A percentile compares a stretch with the other conserved stretches of the same genome.
Conservation (phyloP, 1,140 invertebrate genomes). For the Scaptomyza montana region DNA sequence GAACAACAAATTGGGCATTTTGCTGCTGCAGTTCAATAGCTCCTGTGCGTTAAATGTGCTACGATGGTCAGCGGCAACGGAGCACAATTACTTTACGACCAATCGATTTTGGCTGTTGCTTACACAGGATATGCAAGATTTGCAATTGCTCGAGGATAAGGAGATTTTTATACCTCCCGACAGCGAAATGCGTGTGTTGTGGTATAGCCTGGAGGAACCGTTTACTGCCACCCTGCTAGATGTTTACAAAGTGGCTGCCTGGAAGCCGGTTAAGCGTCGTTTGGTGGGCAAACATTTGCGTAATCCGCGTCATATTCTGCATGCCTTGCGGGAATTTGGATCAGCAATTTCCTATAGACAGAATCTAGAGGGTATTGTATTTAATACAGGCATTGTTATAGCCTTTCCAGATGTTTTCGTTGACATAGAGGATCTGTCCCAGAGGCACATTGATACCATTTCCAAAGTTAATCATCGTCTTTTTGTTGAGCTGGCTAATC, state of each 20-base stretch:
- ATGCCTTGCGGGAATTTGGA: conserved; percentile 59
- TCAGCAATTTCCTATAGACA: conserved; percentile 72
- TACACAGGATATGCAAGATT: conserved; percentile 37
- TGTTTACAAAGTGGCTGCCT: conserved; percentile 69
- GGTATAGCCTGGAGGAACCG: conserved; percentile 3
- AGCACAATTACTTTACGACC: conserved; percentile 78
- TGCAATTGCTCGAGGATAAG: conserved; percentile 55
- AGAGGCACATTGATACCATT: conserved; percentile 85
- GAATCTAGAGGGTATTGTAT: conserved; percentile 73
- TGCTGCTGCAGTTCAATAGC: conserved; percentile 59
- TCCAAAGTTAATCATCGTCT: conserved; percentile 85
- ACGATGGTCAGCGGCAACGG: conserved; percentile 69
- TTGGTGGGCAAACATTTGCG: conserved; percentile 41
- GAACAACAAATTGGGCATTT: conserved; percentile 63
- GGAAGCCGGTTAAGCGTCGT: conserved; percentile 50
- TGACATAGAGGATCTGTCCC: conserved; percentile 81
- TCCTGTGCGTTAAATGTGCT: conserved; percentile 68
- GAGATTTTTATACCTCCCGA: conserved; percentile 78
- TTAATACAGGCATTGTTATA: conserved; percentile 73
- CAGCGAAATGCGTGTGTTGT: conserved; percentile 62
- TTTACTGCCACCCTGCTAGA: conserved; percentile 55
- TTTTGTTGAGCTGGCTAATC: conserved; percentile 83
- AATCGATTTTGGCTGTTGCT: conserved; percentile 77
- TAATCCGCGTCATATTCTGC: conserved; percentile 41
- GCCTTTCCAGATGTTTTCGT: conserved; percentile 83